Conservation (phyloP, 2,113 vertebrate species). For the Turdus rufiventris region DNA sequence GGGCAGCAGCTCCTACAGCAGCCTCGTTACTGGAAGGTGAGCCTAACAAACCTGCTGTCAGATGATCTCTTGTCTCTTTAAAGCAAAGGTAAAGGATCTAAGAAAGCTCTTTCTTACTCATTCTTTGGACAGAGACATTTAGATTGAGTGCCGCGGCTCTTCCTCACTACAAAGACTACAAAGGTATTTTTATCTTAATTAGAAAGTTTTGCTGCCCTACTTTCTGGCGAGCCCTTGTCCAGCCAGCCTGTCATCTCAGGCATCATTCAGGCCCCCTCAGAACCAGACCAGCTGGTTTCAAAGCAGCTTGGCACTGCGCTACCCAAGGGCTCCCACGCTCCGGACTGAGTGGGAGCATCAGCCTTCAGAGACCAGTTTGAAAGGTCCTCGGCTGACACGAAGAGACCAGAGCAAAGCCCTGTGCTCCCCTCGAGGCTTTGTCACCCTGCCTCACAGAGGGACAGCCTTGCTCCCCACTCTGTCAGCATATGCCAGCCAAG, state of each 20-base stretch:
- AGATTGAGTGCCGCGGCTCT: fast-evolving
- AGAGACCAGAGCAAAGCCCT: not conserved
- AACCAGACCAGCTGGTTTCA: not conserved
- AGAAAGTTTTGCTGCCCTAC: slow-evolving; percentile 32
- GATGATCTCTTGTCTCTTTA: slow-evolving; percentile 11
- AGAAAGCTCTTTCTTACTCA: not conserved
- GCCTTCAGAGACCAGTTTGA: not conserved
- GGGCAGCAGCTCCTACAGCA: not conserved
- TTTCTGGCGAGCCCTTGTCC: not conserved
- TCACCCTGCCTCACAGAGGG: not conserved
- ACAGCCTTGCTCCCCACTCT: not conserved
- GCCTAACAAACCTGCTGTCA: not conserved
- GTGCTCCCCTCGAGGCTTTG: not conserved
- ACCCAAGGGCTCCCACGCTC: not conserved
- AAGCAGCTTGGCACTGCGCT: not conserved
- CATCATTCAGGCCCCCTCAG: not conserved
- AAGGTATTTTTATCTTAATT: slow-evolving; percentile 45
- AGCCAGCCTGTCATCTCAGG: not conserved
- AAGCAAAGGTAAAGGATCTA: slow-evolving; percentile 12
- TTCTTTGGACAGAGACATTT: slow-evolving; percentile 19
- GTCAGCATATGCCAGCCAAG: not conserved
- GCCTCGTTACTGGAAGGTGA: not conserved
- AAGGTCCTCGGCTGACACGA: not conserved
- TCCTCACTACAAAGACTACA: not conserved
- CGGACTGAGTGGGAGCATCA: not conserved